Base-by-base conservation (phyloP, 1,140 invertebrate genomes). In the Drosophila sp. region DNA sequence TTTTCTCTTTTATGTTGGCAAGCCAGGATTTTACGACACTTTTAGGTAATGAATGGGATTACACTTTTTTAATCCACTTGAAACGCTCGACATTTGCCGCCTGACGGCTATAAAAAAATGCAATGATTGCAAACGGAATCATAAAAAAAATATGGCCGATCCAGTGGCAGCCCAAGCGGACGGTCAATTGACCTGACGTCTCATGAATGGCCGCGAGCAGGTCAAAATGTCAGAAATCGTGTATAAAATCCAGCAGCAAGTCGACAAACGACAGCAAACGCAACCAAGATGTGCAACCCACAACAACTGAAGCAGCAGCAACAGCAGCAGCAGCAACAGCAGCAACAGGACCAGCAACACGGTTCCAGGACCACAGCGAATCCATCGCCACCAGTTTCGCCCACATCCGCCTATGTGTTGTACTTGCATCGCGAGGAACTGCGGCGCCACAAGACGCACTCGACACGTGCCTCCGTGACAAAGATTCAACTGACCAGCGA, bases 31-130 rank as follows among this genome's bases (percentile, higher is more conserved):
- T 82, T 71, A 76, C 69, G 57, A 73, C 78, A 66, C 77, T 87
- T 79, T 89, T 89, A 89, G 83, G 83, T 89, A 89, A 89, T 89
- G 83, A 89, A 89, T 89, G 83, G 76, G 58, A 80, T 80, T 74
- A 78, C 57, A 64, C 59, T 78, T 70, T 78, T 87, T 77, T 89
- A 89, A 89, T 89, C 84, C 84, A 81, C 75, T 27, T 45, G 27
- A 38, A 21, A 34, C 18, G 18, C 1, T 7, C 53, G 18, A 41
- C 56, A 34, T 7, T 18, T 32, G 7, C 18, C 38, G 36, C 4
- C 36, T 38, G 59, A 7, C 14, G 16, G 72, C 11, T 53, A 46
- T 66, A 76, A 80, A 80, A 80, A 80, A 83, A 51, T 9, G 32
- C 38, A 70, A 40, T 40, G 14, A 50, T 41, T 78, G 51, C 51